Conservation (phyloP, 2,113 vertebrate species). For the Piprites chloris region DNA sequence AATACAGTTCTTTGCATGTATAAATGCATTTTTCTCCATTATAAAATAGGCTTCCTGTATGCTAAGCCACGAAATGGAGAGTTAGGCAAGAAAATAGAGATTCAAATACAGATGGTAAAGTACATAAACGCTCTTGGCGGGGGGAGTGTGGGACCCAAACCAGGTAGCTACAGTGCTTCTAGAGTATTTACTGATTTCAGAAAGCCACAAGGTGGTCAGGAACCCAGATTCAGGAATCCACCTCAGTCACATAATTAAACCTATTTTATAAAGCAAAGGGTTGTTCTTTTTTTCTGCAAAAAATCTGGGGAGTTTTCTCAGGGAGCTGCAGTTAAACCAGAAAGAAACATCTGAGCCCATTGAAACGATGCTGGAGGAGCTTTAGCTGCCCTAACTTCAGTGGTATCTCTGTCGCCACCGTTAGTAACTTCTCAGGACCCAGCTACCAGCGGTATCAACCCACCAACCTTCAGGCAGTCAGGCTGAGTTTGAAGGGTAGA, state of each 20-base stretch:
- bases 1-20: neutral
- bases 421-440: neutral
- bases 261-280: neutral
- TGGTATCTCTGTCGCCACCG: neutral
- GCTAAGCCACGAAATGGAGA: conserved; percentile 44
- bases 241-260: neutral
- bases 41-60: neutral
- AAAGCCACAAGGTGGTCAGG: neutral
- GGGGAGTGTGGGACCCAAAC: rapidly evolving
- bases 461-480: neutral
- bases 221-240: neutral
- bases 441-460: neutral
- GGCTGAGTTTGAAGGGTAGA: neutral
- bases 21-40: conserved; percentile 20
- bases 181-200: neutral
- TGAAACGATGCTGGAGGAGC: neutral
- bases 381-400: neutral
- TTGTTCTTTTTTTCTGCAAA: neutral
- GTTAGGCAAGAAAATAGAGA: conserved; percentile 25
- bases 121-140: neutral
- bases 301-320: neutral
- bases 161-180: neutral
- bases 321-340: neutral
- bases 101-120: conserved; percentile 42
- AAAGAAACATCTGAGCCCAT: neutral